These are phyloP conservation scores for Drosophila lacteicornis DNA, from an alignment of 1,140 invertebrate species.

Conservation along the genomic window DNA sequence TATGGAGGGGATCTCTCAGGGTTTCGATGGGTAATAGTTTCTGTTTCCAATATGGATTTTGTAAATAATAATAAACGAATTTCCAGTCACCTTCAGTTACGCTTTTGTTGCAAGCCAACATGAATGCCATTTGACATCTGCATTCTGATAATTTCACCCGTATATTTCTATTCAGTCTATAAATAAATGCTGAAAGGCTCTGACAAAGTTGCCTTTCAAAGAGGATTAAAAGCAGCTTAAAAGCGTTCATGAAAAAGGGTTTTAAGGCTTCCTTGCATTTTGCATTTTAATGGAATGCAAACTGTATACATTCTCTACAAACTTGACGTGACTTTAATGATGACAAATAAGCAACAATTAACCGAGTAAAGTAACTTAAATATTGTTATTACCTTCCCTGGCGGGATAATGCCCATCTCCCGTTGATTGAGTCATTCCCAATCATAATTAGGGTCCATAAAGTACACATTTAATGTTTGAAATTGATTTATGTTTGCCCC, in stretches of 20 bases:
- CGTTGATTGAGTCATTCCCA: conserved; percentile 5
- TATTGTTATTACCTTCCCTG: not conserved
- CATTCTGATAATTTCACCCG: not conserved
- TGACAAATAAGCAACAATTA: too few relatives aligned
- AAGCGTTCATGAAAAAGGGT: too few relatives aligned
- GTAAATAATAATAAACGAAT: not conserved
- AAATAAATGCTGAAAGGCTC: not conserved
- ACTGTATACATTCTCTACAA: too few relatives aligned
- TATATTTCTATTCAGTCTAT: not conserved
- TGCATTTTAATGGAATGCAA: too few relatives aligned
- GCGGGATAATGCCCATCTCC: not conserved
- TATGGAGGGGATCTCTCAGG: too few relatives aligned
- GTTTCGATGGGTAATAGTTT: not conserved
- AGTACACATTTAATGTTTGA: conserved; percentile 31
- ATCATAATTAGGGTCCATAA: conserved; percentile 19
- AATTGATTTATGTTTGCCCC: conserved; percentile 55
- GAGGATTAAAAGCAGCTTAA: conserved; percentile 3
- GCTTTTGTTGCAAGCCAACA: not conserved
- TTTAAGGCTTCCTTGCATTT: too few relatives aligned
- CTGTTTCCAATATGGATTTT: not conserved
- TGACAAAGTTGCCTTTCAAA: not conserved
- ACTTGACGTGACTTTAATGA: not conserved
- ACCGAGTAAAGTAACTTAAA: not conserved
- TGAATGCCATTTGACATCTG: conserved; percentile 3
- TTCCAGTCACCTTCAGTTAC: not conserved